Evolutionary conservation across 2,113 vertebrate genomes (phyloP).

Genomic region (Coptodon rendalli): DNA sequence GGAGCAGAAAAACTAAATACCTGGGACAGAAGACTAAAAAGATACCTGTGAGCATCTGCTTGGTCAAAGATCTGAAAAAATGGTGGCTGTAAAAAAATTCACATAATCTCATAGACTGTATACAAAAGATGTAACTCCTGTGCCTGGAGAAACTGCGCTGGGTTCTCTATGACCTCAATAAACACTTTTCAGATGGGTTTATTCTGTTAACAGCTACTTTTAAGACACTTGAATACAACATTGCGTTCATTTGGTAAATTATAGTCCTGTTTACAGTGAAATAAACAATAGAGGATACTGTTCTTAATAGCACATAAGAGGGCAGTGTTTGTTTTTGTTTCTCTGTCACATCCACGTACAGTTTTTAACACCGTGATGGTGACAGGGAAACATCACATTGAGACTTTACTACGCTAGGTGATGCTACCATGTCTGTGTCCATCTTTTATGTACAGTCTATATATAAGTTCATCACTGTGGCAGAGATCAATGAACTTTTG

Average conservation of each 20-base stretch:
- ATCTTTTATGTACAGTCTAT: background rate
- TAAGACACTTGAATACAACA: background rate
- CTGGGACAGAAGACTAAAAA: background rate
- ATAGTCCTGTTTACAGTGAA: fast-evolving
- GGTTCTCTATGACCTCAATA: background rate
- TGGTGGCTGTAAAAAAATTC: background rate
- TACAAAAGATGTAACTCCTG: background rate
- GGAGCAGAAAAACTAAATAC: background rate
- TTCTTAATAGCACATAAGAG: background rate
- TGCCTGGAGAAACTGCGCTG: background rate
- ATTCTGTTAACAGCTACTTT: background rate
- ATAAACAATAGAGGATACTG: background rate
- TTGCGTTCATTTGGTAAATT: background rate
- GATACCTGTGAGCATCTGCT: background rate
- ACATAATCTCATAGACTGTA: background rate
- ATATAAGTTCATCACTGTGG: background rate
- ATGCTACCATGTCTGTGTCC: background rate
- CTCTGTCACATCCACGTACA: background rate
- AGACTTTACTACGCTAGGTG: background rate
- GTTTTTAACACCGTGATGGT: background rate
- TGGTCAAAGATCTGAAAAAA: background rate
- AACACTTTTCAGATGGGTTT: background rate
- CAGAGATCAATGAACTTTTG: background rate
- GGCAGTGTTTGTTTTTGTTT: background rate
- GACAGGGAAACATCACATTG: background rate